Evolutionary conservation across 92 coral and sea anemone genomes (phyloP), one percentile per base, ranked within the genome.

Genomic region (Umimayanthus chanpuru): DNA sequence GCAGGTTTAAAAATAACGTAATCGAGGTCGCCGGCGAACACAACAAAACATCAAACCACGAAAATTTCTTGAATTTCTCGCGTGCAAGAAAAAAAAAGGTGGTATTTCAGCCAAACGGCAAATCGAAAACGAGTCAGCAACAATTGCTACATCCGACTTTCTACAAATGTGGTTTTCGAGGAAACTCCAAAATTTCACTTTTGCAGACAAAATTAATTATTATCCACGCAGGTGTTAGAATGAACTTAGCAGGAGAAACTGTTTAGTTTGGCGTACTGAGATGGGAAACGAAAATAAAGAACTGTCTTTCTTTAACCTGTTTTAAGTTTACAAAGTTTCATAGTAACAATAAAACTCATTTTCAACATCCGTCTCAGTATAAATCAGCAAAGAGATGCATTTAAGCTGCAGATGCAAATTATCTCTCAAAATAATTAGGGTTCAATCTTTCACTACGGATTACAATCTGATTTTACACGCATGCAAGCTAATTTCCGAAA

Each of bases 141-240:
- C 68, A 18, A 16, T 61, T 61, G 21, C 68, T 15, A 30, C 47
- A 23, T 30, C 38, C 10, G 29, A 55, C 30, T 30, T 50, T 56
- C 21, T 55, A 14, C n/a, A 29, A 11, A 67, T 56, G 71, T 38
- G 43, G 68, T 81, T 81, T 32, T 56, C 4, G 64, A 49, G 28
- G 78, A 83, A 83, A 49, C 87, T 83, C 85, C 53, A 16, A 81
- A 58, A 56, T 81, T 81, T 81, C 78, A 47, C 53, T 39, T 44
- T 21, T 47, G 66, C 78, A 83, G 87, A 83, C 87, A 47, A 83
- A 83, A 83, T 83, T 83, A 83, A 83, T 83, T 70, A 75, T 39
- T 23, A 70, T 47, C 78, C 3, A 71, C 41, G 87, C 87, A 83
- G 87, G 67, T 83, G 87, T 9, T 83, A 11, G 23, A 41, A 71